Base-by-base conservation (phyloP, 2,113 vertebrate genomes). In the Atrichornis clamosus region DNA sequence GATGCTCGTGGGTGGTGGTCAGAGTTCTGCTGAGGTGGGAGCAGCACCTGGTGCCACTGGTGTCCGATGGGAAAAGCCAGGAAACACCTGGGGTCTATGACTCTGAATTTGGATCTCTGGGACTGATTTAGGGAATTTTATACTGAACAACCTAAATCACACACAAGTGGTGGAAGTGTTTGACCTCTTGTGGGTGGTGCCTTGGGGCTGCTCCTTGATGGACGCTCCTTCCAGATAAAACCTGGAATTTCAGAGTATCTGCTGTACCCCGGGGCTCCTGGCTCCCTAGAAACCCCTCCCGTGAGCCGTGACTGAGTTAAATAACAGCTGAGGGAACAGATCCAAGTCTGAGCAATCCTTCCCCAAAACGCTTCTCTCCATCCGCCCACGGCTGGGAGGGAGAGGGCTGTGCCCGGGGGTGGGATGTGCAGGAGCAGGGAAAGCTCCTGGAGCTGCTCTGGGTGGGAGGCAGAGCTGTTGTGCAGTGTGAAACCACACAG, bases 111-210 rank as follows among this genome's bases (percentile, higher is more conserved):
- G 32, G 11, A 6, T 33, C n/a, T 74, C 55, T 23, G 6, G 5
- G 49, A 7, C 13, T 5, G 19, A 23, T 53, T 19, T 19, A 12
- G 58, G 55, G 33, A 42, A 1, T 23, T 46, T 15, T 13, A 2
- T 2, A 2, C 33, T 39, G 23, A 6, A 3, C 4, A 20, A 2
- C 24, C 39, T 27, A 3, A n/a, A 26, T 8, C 28, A 7, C 56
- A 37, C 22, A 1, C 1, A 6, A 0, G 17, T 3, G 82, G 11
- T 20, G 0, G 1, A 8, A n/a, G 28, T 7, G 8, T 55, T 8
- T 49, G 24, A n/a, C 21, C 53, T n/a, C 21, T 4, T 47, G 47
- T 27, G 30, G 46, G 49, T 1, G 1, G n/a, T 60, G n/a, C 41
- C 47, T 46, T 2, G 0, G n/a, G 53, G 35, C 76, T 68, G 2